Base-by-base conservation (phyloP, 2,888 invertebrate genomes). In the Lamellibrachia columna region DNA sequence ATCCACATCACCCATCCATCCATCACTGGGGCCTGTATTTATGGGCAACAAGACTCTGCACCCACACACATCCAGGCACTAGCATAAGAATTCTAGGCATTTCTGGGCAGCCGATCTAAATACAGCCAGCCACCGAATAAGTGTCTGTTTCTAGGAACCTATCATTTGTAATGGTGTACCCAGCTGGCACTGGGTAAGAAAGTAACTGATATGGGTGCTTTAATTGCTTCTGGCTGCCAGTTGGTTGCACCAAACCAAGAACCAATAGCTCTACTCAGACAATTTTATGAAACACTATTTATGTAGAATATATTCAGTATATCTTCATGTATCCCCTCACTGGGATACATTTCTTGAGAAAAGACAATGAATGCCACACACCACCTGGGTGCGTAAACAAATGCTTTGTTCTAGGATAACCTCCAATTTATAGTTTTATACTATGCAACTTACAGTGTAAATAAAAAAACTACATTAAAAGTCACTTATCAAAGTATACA, bases 91-190 rank as follows among this genome's bases (percentile, higher is more conserved):
- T 75, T 75, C 75, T 75, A 75, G 22, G 75, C 75, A 75, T 75
- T 75, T 75, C 75, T 75, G 75, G 75, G 75, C 75, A 75, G 75
- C 75, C 22, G 22, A 75, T 75, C 75, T 75, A 75, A 75, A 75
- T 75, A 75, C 75, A 75, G 75, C 75, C 22, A 75, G 75, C 75
- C 75, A 75, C 75, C 75, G 75, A 75, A 75, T 75, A 75, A 75
- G 75, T 75, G 75, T 75, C 22, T 75, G 22, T 75, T 75, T 75
- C 75, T n/a, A 75, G 75, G 75, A 75, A 75, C 22, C 75, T 22
- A 75, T 75, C 75, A 22, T 75, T n/a, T 75, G 75, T 22, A 75
- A n/a, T n/a, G n/a, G 75, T 55, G 55, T 6, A 75, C 22, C 75
- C n/a, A n/a, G 22, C 75, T 22, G 40, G 40, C 40, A 40, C 40